Evolutionary conservation across 2,113 vertebrate species (phyloP).

Genomic region (Brachyhypopomus occidentalis): DNA sequence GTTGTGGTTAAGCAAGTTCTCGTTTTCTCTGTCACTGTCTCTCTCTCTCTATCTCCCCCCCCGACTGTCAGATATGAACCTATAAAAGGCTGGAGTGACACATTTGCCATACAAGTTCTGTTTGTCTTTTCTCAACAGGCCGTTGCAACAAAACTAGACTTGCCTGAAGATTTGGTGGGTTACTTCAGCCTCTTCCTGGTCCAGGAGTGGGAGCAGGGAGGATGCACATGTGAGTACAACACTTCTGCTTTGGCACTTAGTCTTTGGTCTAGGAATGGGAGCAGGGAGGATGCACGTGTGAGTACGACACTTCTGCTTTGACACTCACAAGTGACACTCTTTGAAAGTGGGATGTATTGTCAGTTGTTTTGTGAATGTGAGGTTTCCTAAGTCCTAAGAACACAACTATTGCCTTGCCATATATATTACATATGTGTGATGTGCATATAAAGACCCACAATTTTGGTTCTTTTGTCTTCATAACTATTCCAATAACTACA

Average conservation of each 20-base stretch:
- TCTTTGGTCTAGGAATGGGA: conserved; percentile 79
- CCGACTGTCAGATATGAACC: too few species aligned
- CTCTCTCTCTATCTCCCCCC: background rate
- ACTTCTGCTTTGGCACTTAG: background rate
- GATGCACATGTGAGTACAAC: conserved; percentile 88
- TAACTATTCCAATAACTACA: too few species aligned
- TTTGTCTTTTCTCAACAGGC: conserved; percentile 72
- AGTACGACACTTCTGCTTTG: conserved; percentile 64
- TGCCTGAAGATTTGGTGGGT: conserved; percentile 91
- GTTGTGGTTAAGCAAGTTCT: background rate
- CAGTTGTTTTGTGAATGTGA: background rate
- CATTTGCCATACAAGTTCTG: background rate
- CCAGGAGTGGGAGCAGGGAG: conserved; percentile 84
- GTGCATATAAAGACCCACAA: too few species aligned
- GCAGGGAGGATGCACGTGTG: conserved; percentile 91
- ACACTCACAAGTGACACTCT: too few species aligned
- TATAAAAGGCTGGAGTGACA: background rate
- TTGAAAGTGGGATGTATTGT: too few species aligned
- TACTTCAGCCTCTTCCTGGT: conserved; percentile 97
- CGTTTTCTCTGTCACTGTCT: too few species aligned
- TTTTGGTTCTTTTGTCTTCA: too few species aligned
- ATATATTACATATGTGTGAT: too few species aligned
- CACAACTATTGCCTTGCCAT: too few species aligned
- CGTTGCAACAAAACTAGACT: conserved; percentile 90
- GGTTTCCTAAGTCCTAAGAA: too few species aligned